These are phyloP conservation scores for Lethocerus indicus DNA, from an alignment of 1,140 invertebrate species.

Conservation along the genomic window DNA sequence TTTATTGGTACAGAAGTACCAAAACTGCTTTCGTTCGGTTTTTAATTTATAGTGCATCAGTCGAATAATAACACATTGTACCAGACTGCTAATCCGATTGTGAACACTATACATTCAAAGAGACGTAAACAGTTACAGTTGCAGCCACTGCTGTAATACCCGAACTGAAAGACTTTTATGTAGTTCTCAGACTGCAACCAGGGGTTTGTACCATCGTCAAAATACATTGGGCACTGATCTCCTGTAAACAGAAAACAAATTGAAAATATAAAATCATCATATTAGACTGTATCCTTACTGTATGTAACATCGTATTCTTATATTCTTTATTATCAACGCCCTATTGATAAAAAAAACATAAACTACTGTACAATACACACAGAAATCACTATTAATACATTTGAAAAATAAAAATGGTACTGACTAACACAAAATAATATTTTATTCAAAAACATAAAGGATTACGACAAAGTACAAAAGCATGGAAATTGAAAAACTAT, in stretches of 20 bases:
- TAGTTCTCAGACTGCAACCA: constrained; percentile 55
- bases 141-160: neutral
- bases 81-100: too few relatives aligned
- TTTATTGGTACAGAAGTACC: too few relatives aligned
- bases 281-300: neutral
- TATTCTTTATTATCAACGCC: neutral
- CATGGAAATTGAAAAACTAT: too few relatives aligned
- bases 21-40: too few relatives aligned
- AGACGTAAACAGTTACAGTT: too few relatives aligned
- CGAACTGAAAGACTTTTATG: constrained; percentile 45
- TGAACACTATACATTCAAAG: too few relatives aligned
- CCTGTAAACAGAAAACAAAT: constrained; percentile 28
- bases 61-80: too few relatives aligned
- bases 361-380: neutral
- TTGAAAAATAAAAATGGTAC: constrained; percentile 5
- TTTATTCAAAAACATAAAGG: too few relatives aligned
- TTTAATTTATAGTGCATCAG: too few relatives aligned
- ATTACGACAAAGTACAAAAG: too few relatives aligned
- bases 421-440: too few relatives aligned
- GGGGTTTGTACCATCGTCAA: constrained; percentile 79
- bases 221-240: constrained; percentile 88
- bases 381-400: neutral
- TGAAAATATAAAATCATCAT: neutral
- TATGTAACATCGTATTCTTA: neutral
- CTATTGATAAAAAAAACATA: too few relatives aligned